Evolutionary conservation across 2,888 invertebrate genomes (phyloP).

Genomic region (Leptura quadrifasciata): DNA sequence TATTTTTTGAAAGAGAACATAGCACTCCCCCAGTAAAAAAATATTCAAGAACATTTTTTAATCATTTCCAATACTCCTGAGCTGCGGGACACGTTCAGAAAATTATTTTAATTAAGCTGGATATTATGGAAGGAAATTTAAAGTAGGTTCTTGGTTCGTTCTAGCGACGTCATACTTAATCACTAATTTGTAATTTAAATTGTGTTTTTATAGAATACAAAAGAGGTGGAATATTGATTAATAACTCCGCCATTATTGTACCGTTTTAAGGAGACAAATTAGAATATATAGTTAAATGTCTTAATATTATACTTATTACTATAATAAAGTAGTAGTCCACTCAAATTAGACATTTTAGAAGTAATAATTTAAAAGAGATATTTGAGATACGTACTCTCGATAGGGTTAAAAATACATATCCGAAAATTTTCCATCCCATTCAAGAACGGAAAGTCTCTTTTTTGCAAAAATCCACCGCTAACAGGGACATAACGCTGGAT

Average conservation of each 20-base stretch:
- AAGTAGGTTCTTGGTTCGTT: background rate
- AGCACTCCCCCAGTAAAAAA: background rate
- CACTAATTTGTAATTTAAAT: background rate
- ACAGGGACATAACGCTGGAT: too few relatives aligned
- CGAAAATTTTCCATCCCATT: too few relatives aligned
- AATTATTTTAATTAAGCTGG: background rate
- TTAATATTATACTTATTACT: too few relatives aligned
- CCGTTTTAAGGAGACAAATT: too few relatives aligned
- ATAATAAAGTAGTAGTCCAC: too few relatives aligned
- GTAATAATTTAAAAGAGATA: too few relatives aligned
- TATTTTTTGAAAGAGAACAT: background rate
- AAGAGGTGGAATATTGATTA: background rate
- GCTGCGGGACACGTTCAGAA: background rate
- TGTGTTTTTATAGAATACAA: background rate
- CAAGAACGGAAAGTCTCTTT: too few relatives aligned
- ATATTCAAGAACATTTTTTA: background rate
- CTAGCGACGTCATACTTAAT: background rate
- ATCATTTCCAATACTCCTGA: background rate
- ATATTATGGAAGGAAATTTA: background rate
- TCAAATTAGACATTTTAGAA: too few relatives aligned
- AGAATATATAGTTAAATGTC: too few relatives aligned
- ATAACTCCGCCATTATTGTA: background rate
- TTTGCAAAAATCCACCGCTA: too few relatives aligned
- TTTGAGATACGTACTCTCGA: too few relatives aligned
- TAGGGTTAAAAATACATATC: too few relatives aligned